A percentile compares a stretch with the other conserved stretches of the same genome.
phyloP scores from a whole-genome alignment of 2,797 vertebrate genomes.

The Hozukius guyotensis region DNA sequence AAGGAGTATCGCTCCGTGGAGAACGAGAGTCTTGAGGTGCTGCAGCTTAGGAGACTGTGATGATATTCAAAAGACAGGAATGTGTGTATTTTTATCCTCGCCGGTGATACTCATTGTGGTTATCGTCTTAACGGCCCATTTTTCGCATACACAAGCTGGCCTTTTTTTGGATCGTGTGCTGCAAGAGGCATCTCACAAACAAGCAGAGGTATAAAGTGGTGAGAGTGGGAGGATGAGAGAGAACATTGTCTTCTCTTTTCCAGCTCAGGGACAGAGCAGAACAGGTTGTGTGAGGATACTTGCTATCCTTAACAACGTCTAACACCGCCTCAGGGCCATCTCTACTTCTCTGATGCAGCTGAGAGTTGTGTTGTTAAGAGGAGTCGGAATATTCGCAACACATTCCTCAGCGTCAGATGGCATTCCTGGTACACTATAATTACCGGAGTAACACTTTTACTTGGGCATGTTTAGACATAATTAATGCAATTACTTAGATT shows the following conservation, averaged over 20 bases:
- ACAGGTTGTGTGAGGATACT: slow-evolving; percentile 79
- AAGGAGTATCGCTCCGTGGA: slow-evolving; percentile 42
- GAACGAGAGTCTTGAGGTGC: slow-evolving; percentile 8
- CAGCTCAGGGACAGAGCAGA: slow-evolving; percentile 73
- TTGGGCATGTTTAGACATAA: slow-evolving; percentile 36
- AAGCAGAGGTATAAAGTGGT: slow-evolving; percentile 75
- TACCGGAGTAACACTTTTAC: slow-evolving; percentile 18
- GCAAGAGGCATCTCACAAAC: slow-evolving; percentile 68
- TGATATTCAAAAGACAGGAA: slow-evolving; percentile 61
- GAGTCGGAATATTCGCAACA: slow-evolving; percentile 46
- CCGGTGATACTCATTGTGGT: slow-evolving; percentile 59
- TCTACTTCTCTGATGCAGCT: slow-evolving; percentile 53
- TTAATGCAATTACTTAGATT: slow-evolving; percentile 15
- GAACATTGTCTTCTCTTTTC: slow-evolving; percentile 78
- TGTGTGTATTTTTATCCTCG: slow-evolving; percentile 64
- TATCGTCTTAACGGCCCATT: slow-evolving; percentile 53
- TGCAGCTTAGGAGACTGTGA: slow-evolving; percentile 33
- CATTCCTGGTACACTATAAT: slow-evolving; percentile 31
- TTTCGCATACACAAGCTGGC: slow-evolving; percentile 52
- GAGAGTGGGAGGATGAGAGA: slow-evolving; percentile 78
- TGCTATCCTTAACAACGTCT: slow-evolving; percentile 73
- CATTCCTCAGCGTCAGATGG: slow-evolving; percentile 60
- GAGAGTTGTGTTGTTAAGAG: slow-evolving; percentile 45
- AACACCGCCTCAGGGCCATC: slow-evolving; percentile 66
- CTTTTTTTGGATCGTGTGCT: slow-evolving; percentile 55